These are phyloP conservation scores for Aporophyla lueneburgensis DNA, from an alignment of 2,888 invertebrate genomes.

Conservation along the genomic window DNA sequence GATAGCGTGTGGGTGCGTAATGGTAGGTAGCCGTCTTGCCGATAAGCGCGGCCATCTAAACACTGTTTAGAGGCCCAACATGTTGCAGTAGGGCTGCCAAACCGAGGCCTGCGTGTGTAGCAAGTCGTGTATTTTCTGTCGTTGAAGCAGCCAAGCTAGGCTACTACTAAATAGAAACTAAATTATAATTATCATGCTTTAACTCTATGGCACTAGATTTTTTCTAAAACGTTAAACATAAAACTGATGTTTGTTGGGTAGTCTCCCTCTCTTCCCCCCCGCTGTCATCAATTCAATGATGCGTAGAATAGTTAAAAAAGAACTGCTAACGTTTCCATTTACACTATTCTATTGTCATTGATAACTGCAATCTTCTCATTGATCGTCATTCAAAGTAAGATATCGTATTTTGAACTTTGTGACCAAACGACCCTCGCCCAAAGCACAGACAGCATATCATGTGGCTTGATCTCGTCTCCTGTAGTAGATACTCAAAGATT, in stretches of 20 bases:
- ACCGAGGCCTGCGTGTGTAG: background rate
- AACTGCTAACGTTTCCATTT: too few relatives aligned
- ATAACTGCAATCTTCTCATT: background rate
- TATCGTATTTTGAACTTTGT: background rate
- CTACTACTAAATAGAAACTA: background rate
- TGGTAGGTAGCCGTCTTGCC: slow-evolving; percentile 54
- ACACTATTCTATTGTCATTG: too few relatives aligned
- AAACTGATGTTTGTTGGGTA: background rate
- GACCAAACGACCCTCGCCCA: background rate
- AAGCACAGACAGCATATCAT: slow-evolving; percentile 1
- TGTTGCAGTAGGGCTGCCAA: slow-evolving; percentile 42
- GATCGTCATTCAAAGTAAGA: background rate
- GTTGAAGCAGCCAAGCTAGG: too few relatives aligned
- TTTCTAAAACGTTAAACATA: background rate
- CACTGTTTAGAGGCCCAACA: slow-evolving; percentile 41
- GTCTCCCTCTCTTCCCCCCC: too few relatives aligned
- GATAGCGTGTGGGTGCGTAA: slow-evolving; percentile 63
- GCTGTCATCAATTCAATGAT: too few relatives aligned
- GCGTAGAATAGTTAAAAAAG: too few relatives aligned
- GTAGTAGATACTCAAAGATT: slow-evolving; percentile 44
- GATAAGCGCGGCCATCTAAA: slow-evolving; percentile 54
- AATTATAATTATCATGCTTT: background rate
- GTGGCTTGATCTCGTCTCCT: background rate
- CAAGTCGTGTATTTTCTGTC: background rate
- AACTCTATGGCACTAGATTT: background rate